Percentiles rank a stretch among this genome's conserved stretches.
Evolutionary conservation across 2,888 invertebrate genomes (phyloP).

Genomic region (Epicampocera succincta): DNA sequence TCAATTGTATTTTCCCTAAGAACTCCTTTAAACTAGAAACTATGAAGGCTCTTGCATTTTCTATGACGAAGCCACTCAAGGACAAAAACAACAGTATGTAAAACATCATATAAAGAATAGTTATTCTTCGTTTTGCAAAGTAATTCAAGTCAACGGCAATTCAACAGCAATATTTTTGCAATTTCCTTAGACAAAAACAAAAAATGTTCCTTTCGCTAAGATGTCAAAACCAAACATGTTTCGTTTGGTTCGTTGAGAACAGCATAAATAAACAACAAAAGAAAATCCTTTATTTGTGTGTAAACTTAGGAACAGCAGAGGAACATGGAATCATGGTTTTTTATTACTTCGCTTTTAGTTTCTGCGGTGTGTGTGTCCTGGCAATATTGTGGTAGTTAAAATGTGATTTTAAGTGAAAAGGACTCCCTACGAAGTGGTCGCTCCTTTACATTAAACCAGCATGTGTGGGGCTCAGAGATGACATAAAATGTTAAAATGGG

Average conservation of each 20-base stretch:
- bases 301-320: neutral
- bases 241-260: constrained; percentile 13
- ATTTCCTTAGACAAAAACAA: constrained; percentile 58
- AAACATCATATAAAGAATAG: constrained; percentile 5
- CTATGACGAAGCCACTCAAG: constrained; percentile 38
- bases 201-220: constrained; percentile 57
- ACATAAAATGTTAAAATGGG: no score
- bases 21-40: constrained; percentile 9
- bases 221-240: constrained; percentile 64
- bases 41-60: neutral
- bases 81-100: constrained; percentile 4
- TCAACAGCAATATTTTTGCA: constrained; percentile 62
- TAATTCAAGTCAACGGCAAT: neutral
- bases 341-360: neutral
- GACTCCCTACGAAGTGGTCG: constrained; percentile 28
- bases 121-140: neutral
- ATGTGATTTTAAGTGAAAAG: constrained; percentile 3
- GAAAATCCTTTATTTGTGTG: neutral
- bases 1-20: constrained; percentile 23
- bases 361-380: neutral
- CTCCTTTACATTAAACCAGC: constrained; percentile 21
- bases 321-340: neutral
- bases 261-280: constrained; percentile 16
- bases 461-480: no score
- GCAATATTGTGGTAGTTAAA: neutral